Evolutionary conservation across 2,888 invertebrate species (phyloP).

Genomic region (Pediacus dermestoides): DNA sequence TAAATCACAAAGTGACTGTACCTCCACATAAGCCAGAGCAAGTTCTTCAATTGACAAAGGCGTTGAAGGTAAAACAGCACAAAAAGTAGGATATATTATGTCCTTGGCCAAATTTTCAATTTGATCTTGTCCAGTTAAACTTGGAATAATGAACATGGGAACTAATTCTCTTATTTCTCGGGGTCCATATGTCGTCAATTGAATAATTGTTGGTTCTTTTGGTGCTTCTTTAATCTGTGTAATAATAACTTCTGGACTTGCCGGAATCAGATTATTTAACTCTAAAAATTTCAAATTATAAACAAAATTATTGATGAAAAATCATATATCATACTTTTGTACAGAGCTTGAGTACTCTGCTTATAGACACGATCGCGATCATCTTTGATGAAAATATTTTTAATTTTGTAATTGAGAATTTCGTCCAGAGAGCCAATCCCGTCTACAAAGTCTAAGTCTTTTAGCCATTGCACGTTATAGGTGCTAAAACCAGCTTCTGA

Average conservation of each 20-base stretch:
- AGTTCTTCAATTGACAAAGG: constrained; percentile 34
- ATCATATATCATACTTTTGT: constrained; percentile 38
- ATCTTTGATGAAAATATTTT: constrained; percentile 39
- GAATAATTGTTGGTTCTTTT: constrained; percentile 38
- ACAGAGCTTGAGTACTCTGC: constrained; percentile 39
- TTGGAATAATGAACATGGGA: constrained; percentile 48
- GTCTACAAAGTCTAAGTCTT: constrained; percentile 37
- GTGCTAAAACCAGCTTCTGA: constrained; percentile 41
- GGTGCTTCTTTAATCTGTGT: constrained; percentile 33
- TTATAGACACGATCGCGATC: constrained; percentile 36
- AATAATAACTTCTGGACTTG: constrained; percentile 35
- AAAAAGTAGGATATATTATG: constrained; percentile 46
- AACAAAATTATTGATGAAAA: no score
- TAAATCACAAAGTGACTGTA: no score
- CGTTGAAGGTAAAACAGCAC: constrained; percentile 41
- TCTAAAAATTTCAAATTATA: constrained; percentile 37
- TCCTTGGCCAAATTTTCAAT: constrained; percentile 37
- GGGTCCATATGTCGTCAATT: constrained; percentile 44
- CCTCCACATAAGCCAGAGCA: constrained; percentile 39
- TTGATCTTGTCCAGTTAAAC: constrained; percentile 39
- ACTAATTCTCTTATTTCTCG: constrained; percentile 42
- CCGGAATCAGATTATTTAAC: constrained; percentile 40
- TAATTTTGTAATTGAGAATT: constrained; percentile 36
- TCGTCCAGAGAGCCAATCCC: constrained; percentile 40
- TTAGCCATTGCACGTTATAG: constrained; percentile 41